Evolutionary conservation across 2,113 vertebrate genomes (phyloP).

Genomic region (Physeter macrocephalus): DNA sequence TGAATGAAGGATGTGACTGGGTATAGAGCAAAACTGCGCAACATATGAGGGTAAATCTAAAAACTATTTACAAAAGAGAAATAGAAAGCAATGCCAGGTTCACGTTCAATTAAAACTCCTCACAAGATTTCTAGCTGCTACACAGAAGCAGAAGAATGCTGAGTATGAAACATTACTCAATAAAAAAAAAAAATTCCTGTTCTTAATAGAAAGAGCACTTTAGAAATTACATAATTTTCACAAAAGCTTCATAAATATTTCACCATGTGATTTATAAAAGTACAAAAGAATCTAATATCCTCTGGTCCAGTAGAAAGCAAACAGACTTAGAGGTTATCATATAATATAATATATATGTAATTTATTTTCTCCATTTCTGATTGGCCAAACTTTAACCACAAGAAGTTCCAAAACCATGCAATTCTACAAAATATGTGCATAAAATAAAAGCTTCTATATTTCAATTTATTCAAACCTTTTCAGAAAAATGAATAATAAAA

Average conservation of each 20-base stretch:
- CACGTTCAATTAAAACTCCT: neutral
- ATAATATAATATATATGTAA: neutral
- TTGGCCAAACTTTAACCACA: neutral
- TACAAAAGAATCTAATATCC: neutral
- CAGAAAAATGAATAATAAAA: conserved; percentile 37
- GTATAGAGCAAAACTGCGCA: neutral
- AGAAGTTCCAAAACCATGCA: neutral
- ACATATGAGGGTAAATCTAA: neutral
- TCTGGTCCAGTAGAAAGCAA: neutral
- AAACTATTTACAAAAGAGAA: neutral
- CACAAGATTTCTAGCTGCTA: neutral
- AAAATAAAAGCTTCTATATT: conserved; percentile 4
- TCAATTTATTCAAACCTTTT: conserved; percentile 19
- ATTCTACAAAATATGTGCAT: neutral
- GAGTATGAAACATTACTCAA: neutral
- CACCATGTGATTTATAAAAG: neutral
- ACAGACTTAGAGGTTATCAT: neutral
- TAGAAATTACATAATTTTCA: conserved; percentile 17
- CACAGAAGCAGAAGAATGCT: neutral
- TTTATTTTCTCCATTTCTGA: conserved; percentile 5
- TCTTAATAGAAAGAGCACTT: conserved; percentile 14
- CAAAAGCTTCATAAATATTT: conserved; percentile 1
- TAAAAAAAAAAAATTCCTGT: neutral
- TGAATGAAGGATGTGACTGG: neutral
- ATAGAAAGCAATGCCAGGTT: neutral